Conservation (phyloP, 2,113 vertebrate genomes). For the Tylochromis polylepis region DNA sequence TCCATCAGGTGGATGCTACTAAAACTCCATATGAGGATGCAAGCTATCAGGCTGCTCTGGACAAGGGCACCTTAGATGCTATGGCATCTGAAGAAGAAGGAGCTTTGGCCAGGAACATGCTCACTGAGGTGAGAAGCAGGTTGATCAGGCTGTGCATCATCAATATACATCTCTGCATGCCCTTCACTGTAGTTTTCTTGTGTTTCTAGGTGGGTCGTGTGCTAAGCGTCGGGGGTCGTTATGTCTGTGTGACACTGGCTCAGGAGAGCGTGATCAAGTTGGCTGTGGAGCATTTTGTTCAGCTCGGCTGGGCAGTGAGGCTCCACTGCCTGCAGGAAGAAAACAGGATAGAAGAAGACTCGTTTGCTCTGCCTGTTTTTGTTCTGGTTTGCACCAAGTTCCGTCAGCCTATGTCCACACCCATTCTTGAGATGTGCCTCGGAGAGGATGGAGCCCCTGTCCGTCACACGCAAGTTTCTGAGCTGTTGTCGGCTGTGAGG, state of each 20-base stretch:
- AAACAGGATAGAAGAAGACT: constrained; percentile 52
- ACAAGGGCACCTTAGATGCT: constrained; percentile 94
- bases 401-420: constrained; percentile 71
- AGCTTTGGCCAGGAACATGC: constrained; percentile 76
- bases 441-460: constrained; percentile 81
- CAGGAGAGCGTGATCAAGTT: constrained; percentile 86
- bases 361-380: constrained; percentile 86
- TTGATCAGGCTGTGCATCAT: background rate
- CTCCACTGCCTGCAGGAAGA: constrained; percentile 80
- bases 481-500: constrained; percentile 77
- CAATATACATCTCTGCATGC: background rate
- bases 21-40: constrained; percentile 81
- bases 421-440: constrained; percentile 85
- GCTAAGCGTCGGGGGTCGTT: constrained; percentile 85
- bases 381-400: constrained; percentile 93
- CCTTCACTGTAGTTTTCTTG: background rate
- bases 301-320: constrained; percentile 86
- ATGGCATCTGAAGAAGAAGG: constrained; percentile 78
- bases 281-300: constrained; percentile 83
- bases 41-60: constrained; percentile 85
- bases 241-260: constrained; percentile 91
- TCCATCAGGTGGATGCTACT: constrained; percentile 85
- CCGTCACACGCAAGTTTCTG: constrained; percentile 69
- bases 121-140: constrained; percentile 73
- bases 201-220: constrained; percentile 78